phyloP scores from a whole-genome alignment of 2,797 vertebrate species.

The Pipistrellus pygmaeus region DNA sequence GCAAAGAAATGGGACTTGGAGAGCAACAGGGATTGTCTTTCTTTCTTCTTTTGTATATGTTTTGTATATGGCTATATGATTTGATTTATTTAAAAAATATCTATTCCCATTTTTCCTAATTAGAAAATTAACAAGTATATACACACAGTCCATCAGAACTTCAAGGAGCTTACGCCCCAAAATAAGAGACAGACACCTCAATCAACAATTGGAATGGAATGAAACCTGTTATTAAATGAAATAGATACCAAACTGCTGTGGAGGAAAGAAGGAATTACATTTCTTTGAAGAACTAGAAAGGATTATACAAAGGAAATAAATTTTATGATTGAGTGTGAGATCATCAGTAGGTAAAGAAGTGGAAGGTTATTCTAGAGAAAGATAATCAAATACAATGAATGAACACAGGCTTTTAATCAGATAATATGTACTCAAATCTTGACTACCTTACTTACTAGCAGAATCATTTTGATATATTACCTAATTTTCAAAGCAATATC shows the following conservation, averaged over 20 bases:
- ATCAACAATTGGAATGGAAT: neutral
- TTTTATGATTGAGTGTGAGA: neutral
- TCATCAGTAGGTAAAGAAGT: neutral
- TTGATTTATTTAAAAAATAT: neutral
- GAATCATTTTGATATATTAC: neutral
- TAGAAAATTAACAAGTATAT: slow-evolving; percentile 11
- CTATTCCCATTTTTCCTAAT: neutral
- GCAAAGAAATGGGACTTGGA: neutral
- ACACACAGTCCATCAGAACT: neutral
- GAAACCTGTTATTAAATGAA: neutral
- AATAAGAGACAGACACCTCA: neutral
- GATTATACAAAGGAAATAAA: neutral
- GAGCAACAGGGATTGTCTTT: neutral
- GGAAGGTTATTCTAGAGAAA: neutral
- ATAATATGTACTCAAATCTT: neutral
- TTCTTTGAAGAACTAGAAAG: neutral
- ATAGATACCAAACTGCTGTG: neutral
- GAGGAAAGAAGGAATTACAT: neutral
- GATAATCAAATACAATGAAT: neutral
- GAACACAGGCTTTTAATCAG: neutral
- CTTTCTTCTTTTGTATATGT: neutral
- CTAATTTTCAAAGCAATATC: neutral
- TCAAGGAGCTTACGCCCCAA: neutral
- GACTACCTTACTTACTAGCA: neutral
- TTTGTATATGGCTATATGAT: neutral